Base-by-base conservation (phyloP, 2,113 vertebrate species). In the Apeltes quadracus region DNA sequence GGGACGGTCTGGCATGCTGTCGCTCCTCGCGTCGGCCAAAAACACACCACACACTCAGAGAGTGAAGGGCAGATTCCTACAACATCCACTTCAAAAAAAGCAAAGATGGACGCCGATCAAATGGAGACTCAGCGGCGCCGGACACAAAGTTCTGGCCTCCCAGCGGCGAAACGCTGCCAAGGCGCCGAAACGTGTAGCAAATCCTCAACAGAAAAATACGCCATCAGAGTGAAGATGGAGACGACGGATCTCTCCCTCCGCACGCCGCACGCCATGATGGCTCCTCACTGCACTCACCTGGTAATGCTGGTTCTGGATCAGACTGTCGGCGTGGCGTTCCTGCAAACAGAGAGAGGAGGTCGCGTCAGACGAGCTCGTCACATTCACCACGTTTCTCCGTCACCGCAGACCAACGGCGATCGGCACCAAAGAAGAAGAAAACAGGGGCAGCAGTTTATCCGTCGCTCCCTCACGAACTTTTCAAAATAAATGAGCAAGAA, bases 281-380 rank as follows among this genome's bases (percentile, higher is more conserved):
- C n/a, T n/a, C n/a, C n/a, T n/a, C n/a, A n/a, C n/a, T n/a, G n/a
- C 61, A 83, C 88, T 89, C 90, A 98, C 97, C 97, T 98, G 97
- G 85, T 98, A 98, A 69, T 98, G 96, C 77, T 98, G 95, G 79
- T 98, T 98, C 90, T 98, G 97, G 57, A 98, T 97, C 89, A 98
- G 90, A 74, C 95, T 97, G 92, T 98, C 96, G 2, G 95, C 95
- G 0, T 98, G 96, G 13, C 95, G 95, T 82, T 97, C 96, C 97
- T 98, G 92, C 48, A 93, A 92, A 86, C 72, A 89, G 72, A 87
- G 48, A 69, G 34, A 20, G 20, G 1, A 83, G 1, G 39, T n/a
- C 11, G 6, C 0, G 8, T 78, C 68, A 74, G 32, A 44, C 18
- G n/a, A 22, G 5, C 51, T 43, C 20, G 18, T 14, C 34, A 48